A percentile compares a stretch with the other conserved stretches of the same genome.
Evolutionary conservation across 2,113 vertebrate genomes (phyloP).

Genomic region (Sebastes schlegelii): DNA sequence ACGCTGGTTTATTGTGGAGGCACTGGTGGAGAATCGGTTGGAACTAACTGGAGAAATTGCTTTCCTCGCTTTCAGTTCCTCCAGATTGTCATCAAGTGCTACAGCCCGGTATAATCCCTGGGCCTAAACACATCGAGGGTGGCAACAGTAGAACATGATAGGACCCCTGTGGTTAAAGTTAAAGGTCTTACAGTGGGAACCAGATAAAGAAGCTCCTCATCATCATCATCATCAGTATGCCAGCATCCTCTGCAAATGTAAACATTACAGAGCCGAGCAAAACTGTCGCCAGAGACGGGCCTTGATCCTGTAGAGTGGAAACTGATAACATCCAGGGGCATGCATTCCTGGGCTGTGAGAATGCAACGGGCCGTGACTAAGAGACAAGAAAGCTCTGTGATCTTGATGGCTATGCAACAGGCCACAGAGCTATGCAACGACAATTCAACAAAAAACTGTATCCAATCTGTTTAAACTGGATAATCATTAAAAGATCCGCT

Average conservation of each 20-base stretch:
- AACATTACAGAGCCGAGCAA: slow-evolving; percentile 61
- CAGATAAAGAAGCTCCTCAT: slow-evolving; percentile 18
- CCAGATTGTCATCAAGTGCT: slow-evolving; percentile 21
- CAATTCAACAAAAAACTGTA: slow-evolving; percentile 15
- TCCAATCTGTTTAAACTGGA: background rate
- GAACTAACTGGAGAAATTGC: slow-evolving; percentile 39
- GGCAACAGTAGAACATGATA: background rate
- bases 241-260: slow-evolving; percentile 58
- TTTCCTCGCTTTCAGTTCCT: slow-evolving; percentile 26
- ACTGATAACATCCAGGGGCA: slow-evolving; percentile 77
- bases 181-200: slow-evolving; percentile 13
- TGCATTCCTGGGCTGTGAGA: slow-evolving; percentile 75
- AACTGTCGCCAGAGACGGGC: slow-evolving; percentile 60
- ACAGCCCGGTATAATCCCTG: slow-evolving; percentile 13
- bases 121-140: background rate
- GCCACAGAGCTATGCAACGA: background rate
- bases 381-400: slow-evolving; percentile 70
- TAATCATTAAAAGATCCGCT: background rate
- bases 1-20: slow-evolving; percentile 55
- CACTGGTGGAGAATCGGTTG: slow-evolving; percentile 22
- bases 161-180: slow-evolving; percentile 22
- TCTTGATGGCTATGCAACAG: slow-evolving; percentile 18
- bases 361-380: slow-evolving; percentile 67
- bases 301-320: slow-evolving; percentile 76
- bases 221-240: background rate